Percentiles rank a stretch among this genome's conserved stretches.
Conservation (phyloP, 2,113 vertebrate species). For the Phalacrocorax pelagicus region DNA sequence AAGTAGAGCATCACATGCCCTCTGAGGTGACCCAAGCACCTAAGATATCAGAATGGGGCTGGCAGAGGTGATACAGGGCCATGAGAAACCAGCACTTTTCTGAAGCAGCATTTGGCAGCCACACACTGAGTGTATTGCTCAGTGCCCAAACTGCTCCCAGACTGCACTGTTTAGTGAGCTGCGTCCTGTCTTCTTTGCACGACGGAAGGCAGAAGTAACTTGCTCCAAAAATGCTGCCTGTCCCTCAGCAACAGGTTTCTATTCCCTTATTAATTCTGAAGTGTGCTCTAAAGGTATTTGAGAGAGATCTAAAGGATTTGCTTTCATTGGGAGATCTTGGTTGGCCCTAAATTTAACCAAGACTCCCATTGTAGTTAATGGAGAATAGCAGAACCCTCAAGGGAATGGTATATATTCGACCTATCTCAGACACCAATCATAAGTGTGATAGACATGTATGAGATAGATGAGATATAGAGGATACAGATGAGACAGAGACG, state of each 20-base stretch:
- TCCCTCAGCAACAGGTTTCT: neutral
- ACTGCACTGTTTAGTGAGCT: rapidly evolving
- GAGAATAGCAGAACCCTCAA: neutral
- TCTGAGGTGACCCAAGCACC: neutral
- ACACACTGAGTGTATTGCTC: neutral
- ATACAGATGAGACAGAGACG: constrained; percentile 11
- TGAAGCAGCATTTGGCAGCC: neutral
- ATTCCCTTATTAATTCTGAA: neutral
- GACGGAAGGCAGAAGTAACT: neutral
- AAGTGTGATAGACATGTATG: constrained; percentile 22
- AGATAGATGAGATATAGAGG: constrained; percentile 7
- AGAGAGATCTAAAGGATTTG: neutral
- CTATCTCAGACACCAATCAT: constrained; percentile 42
- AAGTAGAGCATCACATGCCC: neutral
- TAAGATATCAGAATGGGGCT: neutral
- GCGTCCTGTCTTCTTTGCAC: rapidly evolving
- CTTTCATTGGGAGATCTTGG: neutral
- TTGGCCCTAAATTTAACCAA: neutral
- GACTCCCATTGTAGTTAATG: neutral
- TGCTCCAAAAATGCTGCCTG: neutral
- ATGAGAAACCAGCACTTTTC: neutral
- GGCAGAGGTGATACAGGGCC: neutral
- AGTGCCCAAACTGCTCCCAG: neutral
- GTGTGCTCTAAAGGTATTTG: neutral
- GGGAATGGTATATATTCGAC: neutral